Evolutionary conservation across 1,140 invertebrate species (phyloP), one percentile per base, ranked within the genome.

Genomic region (Hesperophylax magnus): DNA sequence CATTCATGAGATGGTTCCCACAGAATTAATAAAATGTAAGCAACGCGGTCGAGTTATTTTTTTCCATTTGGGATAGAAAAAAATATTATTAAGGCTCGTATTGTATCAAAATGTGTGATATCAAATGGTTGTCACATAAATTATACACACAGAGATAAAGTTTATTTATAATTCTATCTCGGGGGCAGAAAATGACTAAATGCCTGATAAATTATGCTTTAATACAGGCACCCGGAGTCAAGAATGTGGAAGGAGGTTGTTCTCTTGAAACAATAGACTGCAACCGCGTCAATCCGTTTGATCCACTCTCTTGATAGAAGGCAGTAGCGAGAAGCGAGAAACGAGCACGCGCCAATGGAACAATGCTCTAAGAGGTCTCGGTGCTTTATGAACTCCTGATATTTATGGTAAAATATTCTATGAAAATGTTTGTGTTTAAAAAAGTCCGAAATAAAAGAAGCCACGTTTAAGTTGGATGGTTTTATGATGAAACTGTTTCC

Each of bases 131-230:
- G 78, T 60, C 69, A 39, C 56, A 61, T 79, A 79, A 79, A 79
- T 79, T 78, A 61, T 20, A 39, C 56, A 74, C 54, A 53, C 53
- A 24, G n/a, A 52, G 63, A 53, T 61, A 61, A 72, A 79, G 52
- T 79, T 52, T 71, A 60, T 72, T 71, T 67, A 78, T 81, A 81
- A 72, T 65, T n/a, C 56, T 24, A 15, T 78, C 78, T 56, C 24
- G 27, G 17, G 39, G 78, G 58, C 54, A 80, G 53, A 61, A 74
- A 80, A 63, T 75, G 71, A 80, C 71, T 75, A 67, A 80, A 75
- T 69, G 74, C 53, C 34, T 83, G 81, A 83, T 83, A 80, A 83
- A 83, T 82, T 83, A 80, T 76, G 71, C 60, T 83, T 79, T 83
- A 80, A 83, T 83, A 83, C 75, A 78, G 22, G 69, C 78, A 75